Conservation (phyloP, 2,888 invertebrate genomes). For the Acrobasis suavella region DNA sequence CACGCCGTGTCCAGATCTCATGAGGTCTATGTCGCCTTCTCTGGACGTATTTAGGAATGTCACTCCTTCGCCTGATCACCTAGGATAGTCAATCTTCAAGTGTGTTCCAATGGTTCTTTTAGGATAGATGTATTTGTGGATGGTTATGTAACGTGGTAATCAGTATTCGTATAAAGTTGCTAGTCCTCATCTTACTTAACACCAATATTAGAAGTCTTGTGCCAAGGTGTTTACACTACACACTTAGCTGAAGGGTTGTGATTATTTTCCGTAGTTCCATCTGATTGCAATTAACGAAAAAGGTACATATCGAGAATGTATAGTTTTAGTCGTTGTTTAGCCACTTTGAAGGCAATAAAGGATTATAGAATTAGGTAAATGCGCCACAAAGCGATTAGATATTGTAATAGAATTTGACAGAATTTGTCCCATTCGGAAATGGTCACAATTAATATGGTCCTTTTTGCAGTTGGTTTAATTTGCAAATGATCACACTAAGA, state of each 20-base stretch:
- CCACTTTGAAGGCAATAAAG: constrained; percentile 23
- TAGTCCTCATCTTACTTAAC: constrained; percentile 36
- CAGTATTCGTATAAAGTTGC: constrained; percentile 38
- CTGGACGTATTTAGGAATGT: constrained; percentile 57
- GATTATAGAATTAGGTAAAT: constrained; percentile 22
- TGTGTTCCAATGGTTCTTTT: constrained; percentile 31
- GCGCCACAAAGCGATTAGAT: constrained; percentile 11
- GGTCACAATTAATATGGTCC: too few relatives aligned
- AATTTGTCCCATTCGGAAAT: too few relatives aligned
- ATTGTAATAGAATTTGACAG: neutral
- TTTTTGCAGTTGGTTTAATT: too few relatives aligned
- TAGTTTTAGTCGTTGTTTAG: constrained; percentile 46
- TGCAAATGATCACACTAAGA: too few relatives aligned
- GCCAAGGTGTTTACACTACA: constrained; percentile 43
- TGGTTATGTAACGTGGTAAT: constrained; percentile 36
- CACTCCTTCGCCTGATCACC: constrained; percentile 65
- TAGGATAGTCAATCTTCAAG: constrained; percentile 39
- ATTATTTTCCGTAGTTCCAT: constrained; percentile 49
- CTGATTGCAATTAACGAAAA: constrained; percentile 45
- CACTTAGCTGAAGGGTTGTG: constrained; percentile 61
- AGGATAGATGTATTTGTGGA: constrained; percentile 25
- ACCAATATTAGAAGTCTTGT: constrained; percentile 40
- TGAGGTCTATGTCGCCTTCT: constrained; percentile 57
- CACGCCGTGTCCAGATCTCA: constrained; percentile 66
- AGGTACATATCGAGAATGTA: constrained; percentile 64